phyloP scores from a whole-genome alignment of 2,113 vertebrate genomes.

The Eolophus roseicapilla region DNA sequence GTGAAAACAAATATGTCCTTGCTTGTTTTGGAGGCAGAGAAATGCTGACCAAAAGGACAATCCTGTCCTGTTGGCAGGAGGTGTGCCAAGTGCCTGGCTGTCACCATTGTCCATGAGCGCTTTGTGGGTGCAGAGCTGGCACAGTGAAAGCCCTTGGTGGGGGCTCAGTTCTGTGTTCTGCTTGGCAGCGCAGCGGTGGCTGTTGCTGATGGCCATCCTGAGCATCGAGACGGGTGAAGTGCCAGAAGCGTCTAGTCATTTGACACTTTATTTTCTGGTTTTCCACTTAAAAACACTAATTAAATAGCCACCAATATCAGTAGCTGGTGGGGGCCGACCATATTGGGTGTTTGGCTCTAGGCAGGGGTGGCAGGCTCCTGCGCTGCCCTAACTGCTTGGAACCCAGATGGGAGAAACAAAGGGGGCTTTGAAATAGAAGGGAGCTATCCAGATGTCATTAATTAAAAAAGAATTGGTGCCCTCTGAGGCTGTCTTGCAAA shows the following conservation, averaged over 20 bases:
- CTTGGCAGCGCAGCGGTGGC: not conserved
- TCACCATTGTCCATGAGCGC: not conserved
- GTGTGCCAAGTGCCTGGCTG: not conserved
- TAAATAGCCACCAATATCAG: accelerated
- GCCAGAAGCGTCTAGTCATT: accelerated
- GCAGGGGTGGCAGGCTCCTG: not conserved
- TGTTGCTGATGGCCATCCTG: not conserved
- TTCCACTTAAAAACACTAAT: not conserved
- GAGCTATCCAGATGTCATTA: not conserved
- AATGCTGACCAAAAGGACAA: not conserved
- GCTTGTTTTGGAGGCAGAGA: not conserved
- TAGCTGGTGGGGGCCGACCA: not conserved
- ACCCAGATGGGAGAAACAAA: not conserved
- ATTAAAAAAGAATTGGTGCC: not conserved
- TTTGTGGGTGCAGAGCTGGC: not conserved
- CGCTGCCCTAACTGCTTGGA: not conserved
- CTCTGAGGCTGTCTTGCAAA: not conserved
- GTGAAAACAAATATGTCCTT: not conserved
- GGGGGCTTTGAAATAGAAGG: not conserved
- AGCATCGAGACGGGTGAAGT: not conserved
- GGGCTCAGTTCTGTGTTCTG: accelerated
- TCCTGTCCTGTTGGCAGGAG: accelerated
- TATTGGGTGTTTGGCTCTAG: accelerated
- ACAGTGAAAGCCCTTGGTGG: not conserved
- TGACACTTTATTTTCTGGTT: not conserved